phyloP scores from a whole-genome alignment of 2,113 vertebrate species.

The Sitta europaea region DNA sequence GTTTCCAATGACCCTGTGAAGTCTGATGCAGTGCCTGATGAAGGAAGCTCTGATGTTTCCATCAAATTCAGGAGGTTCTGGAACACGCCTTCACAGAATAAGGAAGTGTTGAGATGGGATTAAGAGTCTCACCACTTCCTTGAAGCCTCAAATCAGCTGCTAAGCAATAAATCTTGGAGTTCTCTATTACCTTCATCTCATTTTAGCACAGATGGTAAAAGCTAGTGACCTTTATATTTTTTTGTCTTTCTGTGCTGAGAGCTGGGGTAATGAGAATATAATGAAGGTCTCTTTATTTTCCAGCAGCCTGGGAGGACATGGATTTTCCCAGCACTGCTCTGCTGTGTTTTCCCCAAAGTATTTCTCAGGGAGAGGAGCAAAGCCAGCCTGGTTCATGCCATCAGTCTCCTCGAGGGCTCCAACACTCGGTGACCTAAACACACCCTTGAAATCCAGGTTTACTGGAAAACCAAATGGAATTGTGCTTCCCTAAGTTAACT shows the following conservation, averaged over 20 bases:
- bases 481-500: neutral
- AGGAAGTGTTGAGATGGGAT: neutral
- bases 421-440: slow-evolving; percentile 55
- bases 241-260: slow-evolving; percentile 27
- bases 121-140: neutral
- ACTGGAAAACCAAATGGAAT: neutral
- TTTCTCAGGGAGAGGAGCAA: slow-evolving; percentile 65
- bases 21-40: neutral
- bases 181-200: slow-evolving; percentile 41
- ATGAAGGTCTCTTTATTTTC: slow-evolving; percentile 69
- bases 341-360: slow-evolving; percentile 50
- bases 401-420: slow-evolving; percentile 50
- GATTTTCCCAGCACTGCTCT: slow-evolving; percentile 13
- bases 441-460: slow-evolving; percentile 52
- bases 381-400: slow-evolving; percentile 56
- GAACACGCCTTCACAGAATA: neutral
- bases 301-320: slow-evolving; percentile 26
- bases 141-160: slow-evolving; percentile 28
- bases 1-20: neutral
- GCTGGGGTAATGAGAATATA: slow-evolving; percentile 39
- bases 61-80: neutral
- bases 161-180: slow-evolving; percentile 51
- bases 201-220: slow-evolving; percentile 45
- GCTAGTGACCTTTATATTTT: slow-evolving; percentile 24
- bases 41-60: neutral